phyloP scores from a whole-genome alignment of 2,113 vertebrate genomes.

The Parotia lawesii region DNA sequence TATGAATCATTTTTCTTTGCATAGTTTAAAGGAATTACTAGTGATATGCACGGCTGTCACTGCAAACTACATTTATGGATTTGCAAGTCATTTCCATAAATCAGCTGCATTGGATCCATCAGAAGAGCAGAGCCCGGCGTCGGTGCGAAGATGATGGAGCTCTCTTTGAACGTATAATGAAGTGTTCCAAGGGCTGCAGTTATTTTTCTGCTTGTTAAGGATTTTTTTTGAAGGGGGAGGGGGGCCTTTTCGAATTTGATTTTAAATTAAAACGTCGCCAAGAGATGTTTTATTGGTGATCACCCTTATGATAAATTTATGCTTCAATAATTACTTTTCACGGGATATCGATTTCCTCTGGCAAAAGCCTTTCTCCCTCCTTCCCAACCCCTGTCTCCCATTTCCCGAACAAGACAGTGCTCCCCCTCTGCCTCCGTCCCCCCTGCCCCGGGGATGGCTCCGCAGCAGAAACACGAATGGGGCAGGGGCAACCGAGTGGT shows the following conservation, averaged over 20 bases:
- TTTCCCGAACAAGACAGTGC: not conserved
- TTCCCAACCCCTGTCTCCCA: not conserved
- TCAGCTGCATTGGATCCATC: conserved; percentile 67
- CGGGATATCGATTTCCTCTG: conserved; percentile 66
- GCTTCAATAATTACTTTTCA: conserved; percentile 76
- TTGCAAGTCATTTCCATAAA: conserved; percentile 73
- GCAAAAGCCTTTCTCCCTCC: conserved; percentile 43
- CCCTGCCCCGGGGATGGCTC: rapidly evolving
- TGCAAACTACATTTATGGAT: conserved; percentile 75
- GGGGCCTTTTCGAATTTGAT: conserved; percentile 63
- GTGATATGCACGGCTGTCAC: conserved; percentile 70
- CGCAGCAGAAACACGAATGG: not conserved
- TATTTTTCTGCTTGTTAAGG: conserved; percentile 80
- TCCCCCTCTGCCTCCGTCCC: not conserved
- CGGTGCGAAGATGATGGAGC: conserved; percentile 66
- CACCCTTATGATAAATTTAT: conserved; percentile 78
- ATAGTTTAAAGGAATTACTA: conserved; percentile 74
- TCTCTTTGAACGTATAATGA: conserved; percentile 72
- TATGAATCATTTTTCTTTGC: conserved; percentile 73
- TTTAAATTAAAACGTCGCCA: conserved; percentile 77
- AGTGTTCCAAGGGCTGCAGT: conserved; percentile 72
- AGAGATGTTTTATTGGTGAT: conserved; percentile 76
- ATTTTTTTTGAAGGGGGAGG: conserved; percentile 38
- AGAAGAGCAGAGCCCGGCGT: conserved; percentile 57
- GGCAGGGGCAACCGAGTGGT: not conserved